Evolutionary conservation across 2,797 vertebrate genomes (phyloP).

Genomic region (Siniperca scherzeri): DNA sequence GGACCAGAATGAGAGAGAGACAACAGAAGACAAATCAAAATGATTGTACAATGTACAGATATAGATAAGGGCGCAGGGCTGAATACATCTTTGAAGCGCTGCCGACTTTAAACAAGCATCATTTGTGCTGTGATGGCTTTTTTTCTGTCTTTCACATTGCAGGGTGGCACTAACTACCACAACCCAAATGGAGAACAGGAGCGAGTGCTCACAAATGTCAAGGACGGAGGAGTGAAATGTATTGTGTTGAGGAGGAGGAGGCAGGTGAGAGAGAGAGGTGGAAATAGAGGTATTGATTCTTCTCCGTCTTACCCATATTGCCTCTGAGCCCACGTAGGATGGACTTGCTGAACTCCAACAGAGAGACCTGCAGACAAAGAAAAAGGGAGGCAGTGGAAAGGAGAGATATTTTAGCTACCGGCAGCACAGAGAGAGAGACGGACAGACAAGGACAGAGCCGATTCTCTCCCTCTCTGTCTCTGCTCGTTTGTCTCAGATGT

Average conservation of each 20-base stretch:
- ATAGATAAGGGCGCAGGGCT: not conserved
- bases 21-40: constrained; percentile 44
- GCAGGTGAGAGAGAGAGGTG: constrained; percentile 55
- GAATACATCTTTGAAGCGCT: not conserved
- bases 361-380: constrained; percentile 76
- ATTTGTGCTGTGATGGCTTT: not conserved
- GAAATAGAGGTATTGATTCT: constrained; percentile 63
- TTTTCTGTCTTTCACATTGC: constrained; percentile 1
- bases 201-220: constrained; percentile 53
- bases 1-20: constrained; percentile 55
- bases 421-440: constrained; percentile 19
- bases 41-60: not conserved
- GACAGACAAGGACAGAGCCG: constrained; percentile 42
- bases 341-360: constrained; percentile 93
- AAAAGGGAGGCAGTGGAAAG: constrained; percentile 41
- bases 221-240: constrained; percentile 56
- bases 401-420: constrained; percentile 36
- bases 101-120: constrained; percentile 10
- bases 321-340: constrained; percentile 94
- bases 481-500: constrained; percentile 47
- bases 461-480: constrained; percentile 30
- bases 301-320: constrained; percentile 93
- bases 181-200: constrained; percentile 34
- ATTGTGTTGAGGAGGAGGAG: constrained; percentile 45
- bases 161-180: constrained; percentile 23